Evolutionary conservation across 1,140 invertebrate species (phyloP), one percentile per base, ranked within the genome.

Genomic region (Laodelphax striatellus): DNA sequence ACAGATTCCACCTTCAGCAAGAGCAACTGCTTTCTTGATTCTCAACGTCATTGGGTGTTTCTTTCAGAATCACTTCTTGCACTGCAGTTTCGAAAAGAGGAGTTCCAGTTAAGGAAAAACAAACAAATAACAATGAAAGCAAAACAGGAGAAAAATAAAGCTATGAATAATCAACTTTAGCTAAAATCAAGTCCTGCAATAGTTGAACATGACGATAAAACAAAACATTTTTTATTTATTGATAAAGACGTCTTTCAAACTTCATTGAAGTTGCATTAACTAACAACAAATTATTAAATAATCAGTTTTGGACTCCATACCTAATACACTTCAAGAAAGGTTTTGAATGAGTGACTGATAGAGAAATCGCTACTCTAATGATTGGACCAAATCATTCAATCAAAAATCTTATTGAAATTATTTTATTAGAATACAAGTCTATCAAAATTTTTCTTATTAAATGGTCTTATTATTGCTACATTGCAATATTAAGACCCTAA

Each of bases 31-130:
- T 87, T 76, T 94, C 91, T 68, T 85, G 83, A 76, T 90, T 88
- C 82, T 87, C 88, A 69, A 81, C 84, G 81, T 97, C 93, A 69
- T 88, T 88, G 65, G 92, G 91, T 70, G 92, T 90, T 72, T 97
- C 93, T 82, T 95, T 93, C 73, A 97, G 85, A 74, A 95, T 89
- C 76, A 97, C 92, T 84, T 97, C 94, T 83, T 95, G 93, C 92
- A 97, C 91, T 94, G 21, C 46, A 50, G 46, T 50, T 19, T 17
- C 46, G 21, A 50, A 79, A 73, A 71, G 70, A 71, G 71, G 68
- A 69, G 75, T 70, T 70, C 62, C 69, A 69, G 76, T 81, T 82
- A 81, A 83, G 81, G 80, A 82, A 83, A 80, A 73, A 78, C 72
- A 77, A 78, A 72, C 70, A 75, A 66, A 38, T 63, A 73, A 71